Conservation (phyloP, 2,797 vertebrate genomes). For the Etheostoma perlongum region DNA sequence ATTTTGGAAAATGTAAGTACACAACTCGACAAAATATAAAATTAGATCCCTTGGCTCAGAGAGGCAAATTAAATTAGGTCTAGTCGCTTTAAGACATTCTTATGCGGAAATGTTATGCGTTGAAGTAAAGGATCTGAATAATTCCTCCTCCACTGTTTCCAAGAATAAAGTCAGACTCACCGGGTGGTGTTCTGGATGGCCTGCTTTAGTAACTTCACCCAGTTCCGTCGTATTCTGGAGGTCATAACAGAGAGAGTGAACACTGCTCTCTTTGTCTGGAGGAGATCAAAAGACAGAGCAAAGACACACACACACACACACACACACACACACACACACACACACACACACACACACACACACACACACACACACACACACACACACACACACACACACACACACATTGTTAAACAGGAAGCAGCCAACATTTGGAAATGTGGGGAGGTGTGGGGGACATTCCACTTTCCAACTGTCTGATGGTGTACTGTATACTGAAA, state of each 20-base stretch:
- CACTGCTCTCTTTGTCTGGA: slow-evolving; percentile 89
- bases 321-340: slow-evolving; percentile 43
- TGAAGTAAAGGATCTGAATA: background rate
- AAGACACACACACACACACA: slow-evolving; percentile 21
- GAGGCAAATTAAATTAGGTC: no score
- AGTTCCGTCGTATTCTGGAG: slow-evolving; percentile 94
- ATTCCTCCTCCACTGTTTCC: background rate
- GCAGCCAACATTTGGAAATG: slow-evolving; percentile 54
- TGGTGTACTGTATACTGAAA: slow-evolving; percentile 12
- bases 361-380: slow-evolving; percentile 35
- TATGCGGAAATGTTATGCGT: no score
- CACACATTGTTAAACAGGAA: slow-evolving; percentile 67
- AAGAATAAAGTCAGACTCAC: slow-evolving; percentile 80
- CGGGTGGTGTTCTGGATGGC: slow-evolving; percentile 87
- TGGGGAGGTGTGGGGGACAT: background rate
- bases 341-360: slow-evolving; percentile 22
- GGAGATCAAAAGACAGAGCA: slow-evolving; percentile 63
- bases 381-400: no score
- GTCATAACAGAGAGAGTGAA: slow-evolving; percentile 95
- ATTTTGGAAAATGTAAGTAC: no score
- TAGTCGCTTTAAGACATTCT: no score
- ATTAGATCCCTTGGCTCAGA: no score
- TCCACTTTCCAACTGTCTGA: slow-evolving; percentile 28
- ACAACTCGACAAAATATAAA: no score
- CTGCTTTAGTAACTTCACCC: slow-evolving; percentile 94